phyloP scores from a whole-genome alignment of 2,888 invertebrate genomes.

The Eulithis prunata region DNA sequence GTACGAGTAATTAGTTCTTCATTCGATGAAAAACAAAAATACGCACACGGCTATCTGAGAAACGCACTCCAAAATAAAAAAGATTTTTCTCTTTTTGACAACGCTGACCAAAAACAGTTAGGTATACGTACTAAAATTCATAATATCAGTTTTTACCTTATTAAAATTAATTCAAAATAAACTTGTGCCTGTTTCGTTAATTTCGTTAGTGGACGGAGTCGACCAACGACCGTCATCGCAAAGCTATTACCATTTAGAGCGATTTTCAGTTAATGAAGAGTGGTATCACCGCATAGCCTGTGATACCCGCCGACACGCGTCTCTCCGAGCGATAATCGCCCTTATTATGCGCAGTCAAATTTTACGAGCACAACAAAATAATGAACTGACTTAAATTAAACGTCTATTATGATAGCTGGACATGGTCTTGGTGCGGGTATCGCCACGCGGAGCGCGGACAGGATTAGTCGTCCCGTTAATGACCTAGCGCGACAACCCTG shows the following conservation, averaged over 20 bases:
- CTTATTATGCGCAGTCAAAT: slow-evolving; percentile 82
- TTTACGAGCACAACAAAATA: slow-evolving; percentile 79
- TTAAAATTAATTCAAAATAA: slow-evolving; percentile 74
- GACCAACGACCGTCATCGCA: slow-evolving; percentile 59
- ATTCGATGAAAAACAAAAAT: slow-evolving; percentile 44
- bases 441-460: slow-evolving; percentile 61
- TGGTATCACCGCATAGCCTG: slow-evolving; percentile 63
- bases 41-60: slow-evolving; percentile 43
- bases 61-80: slow-evolving; percentile 48
- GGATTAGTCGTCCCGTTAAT: slow-evolving; percentile 64
- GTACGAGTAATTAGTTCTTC: slow-evolving; percentile 50
- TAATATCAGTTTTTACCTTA: slow-evolving; percentile 69
- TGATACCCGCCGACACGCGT: slow-evolving; percentile 66
- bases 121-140: slow-evolving; percentile 51
- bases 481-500: slow-evolving; percentile 51
- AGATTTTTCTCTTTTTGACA: slow-evolving; percentile 57
- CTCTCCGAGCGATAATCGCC: slow-evolving; percentile 70
- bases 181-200: slow-evolving; percentile 72
- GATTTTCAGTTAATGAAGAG: slow-evolving; percentile 79
- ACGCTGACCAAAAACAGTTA: slow-evolving; percentile 63
- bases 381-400: slow-evolving; percentile 73
- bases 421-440: slow-evolving; percentile 62
- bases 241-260: slow-evolving; percentile 76
- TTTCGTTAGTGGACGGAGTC: slow-evolving; percentile 57
- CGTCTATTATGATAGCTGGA: slow-evolving; percentile 65